Evolutionary conservation across 2,797 vertebrate species (phyloP).

Genomic region (Gallirallus australis): DNA sequence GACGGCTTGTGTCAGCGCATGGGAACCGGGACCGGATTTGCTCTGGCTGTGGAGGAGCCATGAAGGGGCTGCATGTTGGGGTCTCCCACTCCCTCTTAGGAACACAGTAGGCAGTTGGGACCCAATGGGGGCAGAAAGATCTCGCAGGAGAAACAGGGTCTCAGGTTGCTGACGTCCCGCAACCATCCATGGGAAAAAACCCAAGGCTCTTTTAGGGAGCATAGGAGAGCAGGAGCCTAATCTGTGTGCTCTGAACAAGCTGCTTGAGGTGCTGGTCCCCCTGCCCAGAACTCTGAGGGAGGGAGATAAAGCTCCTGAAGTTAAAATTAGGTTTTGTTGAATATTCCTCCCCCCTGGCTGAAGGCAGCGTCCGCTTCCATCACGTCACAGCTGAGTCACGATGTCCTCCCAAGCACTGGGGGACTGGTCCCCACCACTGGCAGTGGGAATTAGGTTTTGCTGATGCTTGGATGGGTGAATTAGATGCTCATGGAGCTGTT

Average conservation of each 20-base stretch:
- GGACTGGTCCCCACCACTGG: neutral
- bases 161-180: neutral
- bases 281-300: conserved; percentile 48
- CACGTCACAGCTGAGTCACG: neutral
- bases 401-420: neutral
- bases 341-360: conserved; percentile 34
- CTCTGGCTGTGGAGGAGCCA: neutral
- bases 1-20: rapidly evolving
- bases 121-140: neutral
- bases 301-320: conserved; percentile 29
- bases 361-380: neutral
- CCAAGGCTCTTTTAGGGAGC: neutral
- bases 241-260: neutral
- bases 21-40: neutral
- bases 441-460: neutral
- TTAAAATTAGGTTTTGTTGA: conserved; percentile 45
- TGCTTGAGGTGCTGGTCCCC: conserved; percentile 39
- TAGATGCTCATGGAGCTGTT: neutral
- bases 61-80: neutral
- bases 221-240: neutral
- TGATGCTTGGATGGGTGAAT: neutral
- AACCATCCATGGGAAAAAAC: neutral
- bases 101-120: neutral
- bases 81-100: neutral
- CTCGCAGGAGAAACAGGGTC: neutral